Percentiles rank a stretch among this genome's conserved stretches.
These are phyloP conservation scores for Calephelis nemesis DNA, from an alignment of 1,140 invertebrate species.

Conservation along the genomic window DNA sequence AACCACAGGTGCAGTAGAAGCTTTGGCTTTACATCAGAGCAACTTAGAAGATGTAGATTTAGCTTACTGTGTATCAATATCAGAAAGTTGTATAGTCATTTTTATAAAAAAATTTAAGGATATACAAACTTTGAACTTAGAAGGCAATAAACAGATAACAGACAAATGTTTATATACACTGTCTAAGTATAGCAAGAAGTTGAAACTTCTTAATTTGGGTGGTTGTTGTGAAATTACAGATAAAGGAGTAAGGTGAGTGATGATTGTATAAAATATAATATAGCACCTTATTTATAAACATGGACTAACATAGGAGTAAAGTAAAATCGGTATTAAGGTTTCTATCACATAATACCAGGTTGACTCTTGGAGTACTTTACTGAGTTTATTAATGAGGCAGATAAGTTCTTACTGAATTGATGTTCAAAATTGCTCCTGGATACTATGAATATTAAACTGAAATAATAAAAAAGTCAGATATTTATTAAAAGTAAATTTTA, in stretches of 20 bases:
- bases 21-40: constrained; percentile 77
- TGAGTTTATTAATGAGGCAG: no score
- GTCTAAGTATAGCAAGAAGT: constrained; percentile 73
- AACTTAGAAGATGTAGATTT: constrained; percentile 80
- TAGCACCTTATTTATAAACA: no score
- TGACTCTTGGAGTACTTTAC: no score
- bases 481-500: no score
- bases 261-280: no score
- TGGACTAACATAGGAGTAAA: no score
- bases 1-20: constrained; percentile 79
- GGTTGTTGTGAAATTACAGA: constrained; percentile 79
- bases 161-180: constrained; percentile 79
- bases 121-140: constrained; percentile 76
- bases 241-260: constrained; percentile 78
- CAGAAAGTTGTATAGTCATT: constrained; percentile 78
- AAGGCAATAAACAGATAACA: constrained; percentile 78
- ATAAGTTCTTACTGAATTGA: no score
- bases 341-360: no score
- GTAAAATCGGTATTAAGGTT: no score
- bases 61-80: constrained; percentile 76
- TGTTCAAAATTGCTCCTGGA: no score
- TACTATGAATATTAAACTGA: no score
- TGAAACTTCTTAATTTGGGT: constrained; percentile 79
- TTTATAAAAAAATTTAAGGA: constrained; percentile 79
- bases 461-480: no score